Evolutionary conservation across 2,888 invertebrate species (phyloP).

Genomic region (Lampropteryx suffumata): DNA sequence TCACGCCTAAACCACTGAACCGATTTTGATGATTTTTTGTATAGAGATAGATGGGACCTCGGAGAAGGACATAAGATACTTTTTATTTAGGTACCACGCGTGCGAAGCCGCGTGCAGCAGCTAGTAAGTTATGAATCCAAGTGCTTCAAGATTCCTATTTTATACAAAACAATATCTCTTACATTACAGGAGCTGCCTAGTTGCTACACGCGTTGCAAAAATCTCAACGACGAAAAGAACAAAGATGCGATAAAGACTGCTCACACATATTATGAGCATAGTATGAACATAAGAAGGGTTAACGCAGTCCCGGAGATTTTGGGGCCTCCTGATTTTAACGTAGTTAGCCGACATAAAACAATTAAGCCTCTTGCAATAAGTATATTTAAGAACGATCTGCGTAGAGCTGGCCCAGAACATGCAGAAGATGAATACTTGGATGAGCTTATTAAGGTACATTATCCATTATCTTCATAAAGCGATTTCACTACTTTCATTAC

Average conservation of each 20-base stretch:
- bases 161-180: too few relatives aligned
- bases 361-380: conserved; percentile 15
- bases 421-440: conserved; percentile 16
- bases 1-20: too few relatives aligned
- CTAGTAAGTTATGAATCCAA: too few relatives aligned
- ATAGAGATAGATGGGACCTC: too few relatives aligned
- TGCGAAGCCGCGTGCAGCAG: too few relatives aligned
- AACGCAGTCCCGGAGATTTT: conserved; percentile 9
- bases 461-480: not conserved
- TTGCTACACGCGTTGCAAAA: not conserved
- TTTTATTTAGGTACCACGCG: too few relatives aligned
- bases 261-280: conserved; percentile 29
- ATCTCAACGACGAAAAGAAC: conserved; percentile 4
- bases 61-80: too few relatives aligned
- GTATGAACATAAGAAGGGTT: conserved; percentile 11
- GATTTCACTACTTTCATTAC: too few relatives aligned
- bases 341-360: conserved; percentile 9
- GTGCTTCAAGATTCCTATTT: too few relatives aligned
- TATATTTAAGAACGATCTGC: conserved; percentile 14
- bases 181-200: conserved; percentile 3
- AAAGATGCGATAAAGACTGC: conserved; percentile 13
- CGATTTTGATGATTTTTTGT: too few relatives aligned
- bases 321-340: conserved; percentile 13
- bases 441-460: conserved; percentile 22
- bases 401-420: not conserved